phyloP scores from a whole-genome alignment of 2,888 invertebrate genomes.

The Xanthia togata region DNA sequence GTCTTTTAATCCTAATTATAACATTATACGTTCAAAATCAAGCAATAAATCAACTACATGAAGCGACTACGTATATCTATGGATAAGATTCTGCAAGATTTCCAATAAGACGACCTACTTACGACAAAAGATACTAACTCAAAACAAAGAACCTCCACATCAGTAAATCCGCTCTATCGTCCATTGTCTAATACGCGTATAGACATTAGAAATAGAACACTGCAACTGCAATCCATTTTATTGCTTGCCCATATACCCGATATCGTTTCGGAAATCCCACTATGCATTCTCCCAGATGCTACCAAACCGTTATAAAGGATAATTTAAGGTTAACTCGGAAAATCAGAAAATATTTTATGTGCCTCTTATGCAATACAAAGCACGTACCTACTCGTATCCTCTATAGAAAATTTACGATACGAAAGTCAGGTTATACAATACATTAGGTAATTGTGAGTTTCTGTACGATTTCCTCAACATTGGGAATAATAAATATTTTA shows the following conservation, averaged over 20 bases:
- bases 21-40: neutral
- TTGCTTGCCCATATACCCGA: slow-evolving; percentile 33
- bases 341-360: slow-evolving; percentile 65
- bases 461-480: slow-evolving; percentile 47
- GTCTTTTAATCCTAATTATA: neutral
- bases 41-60: neutral
- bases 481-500: slow-evolving; percentile 43
- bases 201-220: slow-evolving; percentile 49
- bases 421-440: slow-evolving; percentile 63
- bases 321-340: slow-evolving; percentile 58
- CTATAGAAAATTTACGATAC: slow-evolving; percentile 60
- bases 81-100: neutral
- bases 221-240: slow-evolving; percentile 60
- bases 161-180: slow-evolving; percentile 4
- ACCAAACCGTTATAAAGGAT: slow-evolving; percentile 53
- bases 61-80: neutral
- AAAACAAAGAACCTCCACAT: slow-evolving; percentile 24
- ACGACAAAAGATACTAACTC: slow-evolving; percentile 3
- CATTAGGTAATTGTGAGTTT: slow-evolving; percentile 66
- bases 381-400: slow-evolving; percentile 52
- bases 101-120: neutral
- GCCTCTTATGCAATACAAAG: slow-evolving; percentile 57
- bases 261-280: slow-evolving; percentile 50
- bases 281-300: slow-evolving; percentile 59
- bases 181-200: slow-evolving; percentile 38